A percentile compares a stretch with the other conserved stretches of the same genome.
phyloP scores from a whole-genome alignment of 2,888 invertebrate species.

The Chrysolina americana region DNA sequence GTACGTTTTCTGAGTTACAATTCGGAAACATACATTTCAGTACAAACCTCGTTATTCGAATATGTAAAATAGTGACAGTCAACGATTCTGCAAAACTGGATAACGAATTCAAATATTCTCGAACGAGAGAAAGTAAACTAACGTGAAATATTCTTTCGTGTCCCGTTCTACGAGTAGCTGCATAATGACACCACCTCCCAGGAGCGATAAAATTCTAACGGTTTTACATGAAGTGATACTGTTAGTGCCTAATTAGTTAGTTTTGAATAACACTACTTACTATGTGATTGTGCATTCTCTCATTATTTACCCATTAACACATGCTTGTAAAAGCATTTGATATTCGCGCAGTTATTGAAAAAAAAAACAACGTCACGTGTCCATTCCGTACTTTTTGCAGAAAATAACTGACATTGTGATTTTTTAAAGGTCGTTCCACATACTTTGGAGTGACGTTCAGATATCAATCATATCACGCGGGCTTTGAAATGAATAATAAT shows the following conservation, averaged over 20 bases:
- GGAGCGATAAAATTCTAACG: slow-evolving; percentile 2
- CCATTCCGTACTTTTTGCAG: background rate
- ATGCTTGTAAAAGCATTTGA: background rate
- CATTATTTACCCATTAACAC: slow-evolving; percentile 9
- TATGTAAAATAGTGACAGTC: too few relatives aligned
- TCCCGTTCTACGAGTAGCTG: background rate
- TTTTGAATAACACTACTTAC: slow-evolving; percentile 1
- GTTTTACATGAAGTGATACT: slow-evolving; percentile 13
- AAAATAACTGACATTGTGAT: background rate
- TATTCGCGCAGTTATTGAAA: background rate
- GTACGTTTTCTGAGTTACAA: too few relatives aligned
- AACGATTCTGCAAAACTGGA: too few relatives aligned
- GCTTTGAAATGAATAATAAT: background rate
- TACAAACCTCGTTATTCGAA: too few relatives aligned
- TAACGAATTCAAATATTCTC: too few relatives aligned
- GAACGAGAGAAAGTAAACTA: too few relatives aligned
- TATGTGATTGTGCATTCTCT: slow-evolving; percentile 6
- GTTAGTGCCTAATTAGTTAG: slow-evolving; percentile 7
- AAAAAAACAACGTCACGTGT: slow-evolving; percentile 4
- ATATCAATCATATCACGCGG: background rate
- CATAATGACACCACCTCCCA: background rate
- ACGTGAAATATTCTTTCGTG: background rate
- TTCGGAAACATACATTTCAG: too few relatives aligned
- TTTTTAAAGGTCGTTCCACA: slow-evolving; percentile 13
- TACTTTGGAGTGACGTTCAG: background rate